A percentile compares a stretch with the other conserved stretches of the same genome.
phyloP scores from a whole-genome alignment of 2,113 vertebrate genomes.

The Danio rerio region GRCz12tu NC_133195.1:52638001-52638500 shows the following conservation, averaged over 20 bases:
- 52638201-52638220: not conserved
- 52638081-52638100: conserved; percentile 38
- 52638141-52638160: conserved; percentile 10
- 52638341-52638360: not conserved
- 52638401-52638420: not conserved
- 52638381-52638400: not conserved
- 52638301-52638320: conserved; percentile 7
- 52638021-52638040: conserved; percentile 37
- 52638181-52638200: not conserved
- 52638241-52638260: not conserved
- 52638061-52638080: conserved; percentile 24
- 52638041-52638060: conserved; percentile 31
- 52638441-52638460: not conserved
- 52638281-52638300: conserved; percentile 7
- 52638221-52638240: not conserved
- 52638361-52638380: not conserved
- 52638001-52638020: conserved; percentile 45
- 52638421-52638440: not conserved
- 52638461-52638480: not conserved
- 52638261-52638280: conserved; percentile 3
- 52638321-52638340: conserved; percentile 5
- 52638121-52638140: conserved; percentile 8
- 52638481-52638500: not conserved
- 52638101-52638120: conserved; percentile 27
- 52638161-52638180: conserved; percentile 20